Evolutionary conservation across 2,797 vertebrate species (phyloP).

Genomic region (Heliangelus exortis): DNA sequence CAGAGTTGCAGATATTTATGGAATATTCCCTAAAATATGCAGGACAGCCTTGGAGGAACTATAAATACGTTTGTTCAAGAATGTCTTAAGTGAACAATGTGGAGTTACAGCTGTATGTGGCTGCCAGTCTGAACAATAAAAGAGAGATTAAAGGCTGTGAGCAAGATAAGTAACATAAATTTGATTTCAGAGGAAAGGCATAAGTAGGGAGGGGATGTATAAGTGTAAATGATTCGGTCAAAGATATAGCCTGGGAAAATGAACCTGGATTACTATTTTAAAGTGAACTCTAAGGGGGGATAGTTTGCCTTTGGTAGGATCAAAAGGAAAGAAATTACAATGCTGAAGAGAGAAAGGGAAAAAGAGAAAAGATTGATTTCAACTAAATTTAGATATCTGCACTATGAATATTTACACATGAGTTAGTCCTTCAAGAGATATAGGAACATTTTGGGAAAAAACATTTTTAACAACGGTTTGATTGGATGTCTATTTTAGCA

Average conservation of each 20-base stretch:
- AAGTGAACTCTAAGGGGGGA: neutral
- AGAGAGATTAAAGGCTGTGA: neutral
- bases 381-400: slow-evolving; percentile 31
- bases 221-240: neutral
- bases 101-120: neutral
- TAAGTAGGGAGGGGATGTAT: neutral
- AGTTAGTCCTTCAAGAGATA: neutral
- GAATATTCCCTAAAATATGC: neutral
- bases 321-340: neutral
- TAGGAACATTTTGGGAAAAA: neutral
- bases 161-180: neutral
- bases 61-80: neutral
- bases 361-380: neutral
- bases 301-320: neutral
- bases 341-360: neutral
- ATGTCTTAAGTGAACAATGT: neutral
- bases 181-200: neutral
- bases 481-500: slow-evolving; percentile 14
- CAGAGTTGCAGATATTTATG: neutral
- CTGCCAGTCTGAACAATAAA: neutral
- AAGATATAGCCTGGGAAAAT: neutral
- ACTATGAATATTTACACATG: slow-evolving; percentile 28
- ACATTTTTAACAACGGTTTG: neutral
- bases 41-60: neutral
- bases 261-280: neutral